A percentile compares a stretch with the other conserved stretches of the same genome.
Evolutionary conservation across 2,888 invertebrate species (phyloP).

Genomic region (Hybos culiciformis): DNA sequence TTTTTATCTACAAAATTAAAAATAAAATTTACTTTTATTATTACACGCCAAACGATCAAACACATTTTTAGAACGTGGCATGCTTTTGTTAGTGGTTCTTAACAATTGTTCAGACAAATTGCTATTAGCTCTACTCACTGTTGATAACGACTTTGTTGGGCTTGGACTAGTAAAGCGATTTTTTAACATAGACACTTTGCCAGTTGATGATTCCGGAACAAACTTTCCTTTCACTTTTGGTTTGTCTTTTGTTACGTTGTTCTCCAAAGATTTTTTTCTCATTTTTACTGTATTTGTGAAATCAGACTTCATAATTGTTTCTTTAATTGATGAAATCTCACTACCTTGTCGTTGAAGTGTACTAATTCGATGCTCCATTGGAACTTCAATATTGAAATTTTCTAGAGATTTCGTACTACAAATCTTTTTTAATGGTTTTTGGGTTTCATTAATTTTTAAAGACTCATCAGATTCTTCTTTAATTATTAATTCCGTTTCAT

Average conservation of each 20-base stretch:
- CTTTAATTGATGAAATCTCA: constrained; percentile 16
- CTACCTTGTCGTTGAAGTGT: constrained; percentile 9
- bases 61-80: constrained; percentile 19
- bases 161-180: constrained; percentile 22
- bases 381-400: constrained; percentile 9
- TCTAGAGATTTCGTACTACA: constrained; percentile 3
- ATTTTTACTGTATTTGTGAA: constrained; percentile 35
- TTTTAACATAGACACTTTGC: constrained; percentile 32
- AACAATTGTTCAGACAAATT: constrained; percentile 13
- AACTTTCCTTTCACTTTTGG: constrained; percentile 21
- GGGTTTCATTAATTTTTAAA: neutral
- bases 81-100: constrained; percentile 14
- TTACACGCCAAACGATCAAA: constrained; percentile 21
- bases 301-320: constrained; percentile 32
- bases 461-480: neutral
- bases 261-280: constrained; percentile 34
- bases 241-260: constrained; percentile 28
- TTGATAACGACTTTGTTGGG: constrained; percentile 12
- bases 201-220: constrained; percentile 22
- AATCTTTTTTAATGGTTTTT: neutral
- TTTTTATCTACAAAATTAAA: neutral
- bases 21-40: constrained; percentile 19
- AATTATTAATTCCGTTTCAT: neutral
- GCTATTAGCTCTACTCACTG: constrained; percentile 18
- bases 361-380: constrained; percentile 7